Conservation (phyloP, 1,140 invertebrate species). For the Microplitis mediator region DNA sequence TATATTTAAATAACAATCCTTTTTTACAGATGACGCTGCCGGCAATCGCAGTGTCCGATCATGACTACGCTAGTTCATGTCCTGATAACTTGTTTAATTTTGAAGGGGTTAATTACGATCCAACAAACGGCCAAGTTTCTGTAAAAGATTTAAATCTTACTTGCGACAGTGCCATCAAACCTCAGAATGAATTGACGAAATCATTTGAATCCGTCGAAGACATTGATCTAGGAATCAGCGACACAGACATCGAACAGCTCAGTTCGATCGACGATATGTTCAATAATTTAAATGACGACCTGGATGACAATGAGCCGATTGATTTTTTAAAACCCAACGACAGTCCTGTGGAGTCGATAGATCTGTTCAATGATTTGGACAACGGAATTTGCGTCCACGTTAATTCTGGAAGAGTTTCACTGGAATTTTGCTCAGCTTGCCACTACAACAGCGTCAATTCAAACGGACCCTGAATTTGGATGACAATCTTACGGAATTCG, state of each 20-base stretch:
- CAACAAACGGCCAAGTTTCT: background rate
- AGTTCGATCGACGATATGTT: background rate
- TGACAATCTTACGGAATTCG: background rate
- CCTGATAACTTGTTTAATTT: slow-evolving; percentile 21
- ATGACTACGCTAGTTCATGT: slow-evolving; percentile 3
- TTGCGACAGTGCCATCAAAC: no score
- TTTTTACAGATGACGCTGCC: background rate
- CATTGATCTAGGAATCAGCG: background rate
- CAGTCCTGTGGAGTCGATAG: slow-evolving; percentile 8
- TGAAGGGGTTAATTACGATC: slow-evolving; percentile 16
- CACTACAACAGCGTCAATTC: slow-evolving; percentile 45
- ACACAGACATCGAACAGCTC: background rate
- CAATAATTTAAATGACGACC: background rate
- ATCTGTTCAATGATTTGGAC: slow-evolving; percentile 36
- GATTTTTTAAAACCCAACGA: slow-evolving; percentile 12
- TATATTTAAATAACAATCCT: background rate
- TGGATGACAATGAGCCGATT: slow-evolving; percentile 31
- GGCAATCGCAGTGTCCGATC: background rate
- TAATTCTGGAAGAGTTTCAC: slow-evolving; percentile 61
- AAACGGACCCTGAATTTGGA: slow-evolving; percentile 8
- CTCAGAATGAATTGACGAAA: no score
- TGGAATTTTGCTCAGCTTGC: slow-evolving; percentile 64
- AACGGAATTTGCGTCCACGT: slow-evolving; percentile 64
- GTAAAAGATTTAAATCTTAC: background rate
- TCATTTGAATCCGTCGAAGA: slow-evolving; percentile 17